Conservation (phyloP, 1,140 invertebrate genomes). For the Aphelenchoides avenae region DNA sequence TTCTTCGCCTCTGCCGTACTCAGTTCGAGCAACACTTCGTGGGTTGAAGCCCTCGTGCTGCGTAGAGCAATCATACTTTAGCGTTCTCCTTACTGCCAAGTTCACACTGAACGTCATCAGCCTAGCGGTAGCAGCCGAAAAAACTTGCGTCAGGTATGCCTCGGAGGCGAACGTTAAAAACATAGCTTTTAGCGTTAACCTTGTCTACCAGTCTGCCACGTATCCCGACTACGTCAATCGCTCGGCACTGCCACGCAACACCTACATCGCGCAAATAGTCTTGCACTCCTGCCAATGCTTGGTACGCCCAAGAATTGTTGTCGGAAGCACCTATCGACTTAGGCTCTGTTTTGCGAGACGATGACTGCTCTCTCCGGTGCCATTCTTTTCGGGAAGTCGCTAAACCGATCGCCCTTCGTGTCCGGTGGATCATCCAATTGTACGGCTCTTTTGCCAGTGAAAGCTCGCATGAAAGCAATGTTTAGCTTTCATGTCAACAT, state of each 20-base stretch:
- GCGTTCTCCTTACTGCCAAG: constrained; percentile 35
- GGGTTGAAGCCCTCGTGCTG: neutral
- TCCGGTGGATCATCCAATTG: constrained; percentile 7
- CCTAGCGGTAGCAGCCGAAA: constrained; percentile 47
- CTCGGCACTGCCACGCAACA: constrained; percentile 23
- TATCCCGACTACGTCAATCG: constrained; percentile 39
- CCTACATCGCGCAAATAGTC: constrained; percentile 51
- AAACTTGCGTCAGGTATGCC: constrained; percentile 42
- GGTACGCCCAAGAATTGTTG: constrained; percentile 9
- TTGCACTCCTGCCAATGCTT: constrained; percentile 50
- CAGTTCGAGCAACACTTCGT: constrained; percentile 31
- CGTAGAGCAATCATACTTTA: constrained; percentile 23
- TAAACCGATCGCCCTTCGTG: constrained; percentile 6
- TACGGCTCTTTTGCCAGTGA: constrained; percentile 15
- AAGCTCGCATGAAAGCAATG: no score
- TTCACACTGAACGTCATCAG: constrained; percentile 47
- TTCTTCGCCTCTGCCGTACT: constrained; percentile 50
- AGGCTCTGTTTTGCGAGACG: constrained; percentile 29
- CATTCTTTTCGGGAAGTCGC: constrained; percentile 39
- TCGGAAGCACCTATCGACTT: neutral
- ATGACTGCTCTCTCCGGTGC: constrained; percentile 45
- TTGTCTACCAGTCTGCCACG: constrained; percentile 55
- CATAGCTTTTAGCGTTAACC: no score
- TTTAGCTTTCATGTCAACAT: constrained; percentile 48
- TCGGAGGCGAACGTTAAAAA: no score